A percentile compares a stretch with the other conserved stretches of the same genome.
Evolutionary conservation across 2,113 vertebrate species (phyloP).

Genomic region (Suricata suricatta): DNA sequence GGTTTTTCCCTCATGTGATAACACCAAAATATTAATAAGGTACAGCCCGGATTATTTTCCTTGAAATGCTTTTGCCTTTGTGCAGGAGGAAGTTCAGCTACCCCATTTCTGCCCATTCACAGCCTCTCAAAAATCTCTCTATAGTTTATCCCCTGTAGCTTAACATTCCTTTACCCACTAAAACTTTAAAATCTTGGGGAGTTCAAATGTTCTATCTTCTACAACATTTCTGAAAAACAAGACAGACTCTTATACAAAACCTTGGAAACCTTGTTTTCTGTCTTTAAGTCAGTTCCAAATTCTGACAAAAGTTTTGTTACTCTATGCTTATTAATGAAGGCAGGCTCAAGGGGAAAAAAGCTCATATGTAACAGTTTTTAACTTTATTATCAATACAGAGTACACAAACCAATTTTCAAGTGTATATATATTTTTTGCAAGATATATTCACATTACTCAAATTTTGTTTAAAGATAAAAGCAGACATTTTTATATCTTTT

Average conservation of each 20-base stretch:
- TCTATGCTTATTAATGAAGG: background rate
- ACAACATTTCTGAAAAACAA: conserved; percentile 22
- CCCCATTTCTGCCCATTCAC: background rate
- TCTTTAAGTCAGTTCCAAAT: conserved; percentile 9
- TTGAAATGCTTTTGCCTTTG: background rate
- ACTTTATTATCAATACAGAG: conserved; percentile 63
- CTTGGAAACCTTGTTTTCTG: background rate
- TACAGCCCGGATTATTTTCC: background rate
- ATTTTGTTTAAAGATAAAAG: conserved; percentile 51
- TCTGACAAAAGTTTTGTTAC: background rate
- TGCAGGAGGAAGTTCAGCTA: background rate
- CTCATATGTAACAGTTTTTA: conserved; percentile 38
- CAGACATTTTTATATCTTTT: conserved; percentile 45
- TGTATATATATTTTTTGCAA: conserved; percentile 25
- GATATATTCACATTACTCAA: conserved; percentile 19
- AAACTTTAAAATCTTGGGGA: conserved; percentile 16
- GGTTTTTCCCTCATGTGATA: background rate
- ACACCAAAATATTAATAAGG: background rate
- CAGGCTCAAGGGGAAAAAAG: background rate
- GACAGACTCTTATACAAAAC: background rate
- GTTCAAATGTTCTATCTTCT: conserved; percentile 24
- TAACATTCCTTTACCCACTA: conserved; percentile 32
- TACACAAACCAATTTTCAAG: conserved; percentile 51
- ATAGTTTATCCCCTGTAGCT: background rate
- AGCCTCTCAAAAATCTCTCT: background rate